Evolutionary conservation across 2,888 invertebrate genomes (phyloP).

Genomic region (Leptinotarsa peninsularis): DNA sequence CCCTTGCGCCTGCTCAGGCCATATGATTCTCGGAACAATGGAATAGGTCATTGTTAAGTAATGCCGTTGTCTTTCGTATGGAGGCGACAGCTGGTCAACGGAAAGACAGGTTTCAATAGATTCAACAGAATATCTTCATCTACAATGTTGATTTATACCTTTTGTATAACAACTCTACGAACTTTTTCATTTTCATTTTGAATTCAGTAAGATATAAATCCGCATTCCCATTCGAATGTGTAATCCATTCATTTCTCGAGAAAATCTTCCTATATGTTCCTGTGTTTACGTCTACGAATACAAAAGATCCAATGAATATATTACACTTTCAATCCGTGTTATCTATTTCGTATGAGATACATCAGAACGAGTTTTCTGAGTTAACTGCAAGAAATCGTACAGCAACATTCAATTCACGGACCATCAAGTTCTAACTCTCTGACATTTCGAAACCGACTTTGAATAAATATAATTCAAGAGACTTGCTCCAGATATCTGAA

Average conservation of each 20-base stretch:
- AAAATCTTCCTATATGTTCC: not conserved
- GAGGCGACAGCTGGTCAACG: too few relatives aligned
- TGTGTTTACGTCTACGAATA: constrained; percentile 9
- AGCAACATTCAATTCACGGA: constrained; percentile 21
- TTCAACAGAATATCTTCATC: too few relatives aligned
- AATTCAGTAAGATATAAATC: not conserved
- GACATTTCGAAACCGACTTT: constrained; percentile 16
- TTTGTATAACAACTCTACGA: not conserved
- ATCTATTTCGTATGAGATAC: not conserved
- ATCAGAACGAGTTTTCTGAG: constrained; percentile 2
- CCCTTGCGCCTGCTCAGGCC: too few relatives aligned
- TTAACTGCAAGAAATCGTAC: constrained; percentile 20
- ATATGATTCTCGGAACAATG: too few relatives aligned
- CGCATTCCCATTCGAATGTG: not conserved
- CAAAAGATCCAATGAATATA: constrained; percentile 19
- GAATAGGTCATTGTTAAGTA: too few relatives aligned
- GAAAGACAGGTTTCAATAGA: too few relatives aligned
- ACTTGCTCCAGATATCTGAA: constrained; percentile 19
- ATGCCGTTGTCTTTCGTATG: too few relatives aligned
- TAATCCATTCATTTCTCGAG: not conserved
- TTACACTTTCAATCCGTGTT: constrained; percentile 13
- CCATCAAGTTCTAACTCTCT: constrained; percentile 17
- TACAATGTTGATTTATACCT: too few relatives aligned
- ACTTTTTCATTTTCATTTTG: not conserved
- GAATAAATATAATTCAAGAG: constrained; percentile 21